These are phyloP conservation scores for Panthera leo DNA, from an alignment of 2,113 vertebrate species.

Conservation along the genomic window DNA sequence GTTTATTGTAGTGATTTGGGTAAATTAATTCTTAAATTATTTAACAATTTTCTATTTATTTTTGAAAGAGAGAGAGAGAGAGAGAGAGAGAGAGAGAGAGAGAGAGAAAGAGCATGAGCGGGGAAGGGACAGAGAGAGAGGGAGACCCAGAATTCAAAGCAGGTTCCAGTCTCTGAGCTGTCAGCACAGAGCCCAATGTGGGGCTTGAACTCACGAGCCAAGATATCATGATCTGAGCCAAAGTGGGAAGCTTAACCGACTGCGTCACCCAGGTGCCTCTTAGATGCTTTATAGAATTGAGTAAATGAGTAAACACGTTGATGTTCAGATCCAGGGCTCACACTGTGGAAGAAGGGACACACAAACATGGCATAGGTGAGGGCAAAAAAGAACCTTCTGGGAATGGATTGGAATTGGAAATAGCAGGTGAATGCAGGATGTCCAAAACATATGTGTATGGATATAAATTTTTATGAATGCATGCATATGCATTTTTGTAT, in stretches of 20 bases:
- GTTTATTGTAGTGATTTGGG: neutral
- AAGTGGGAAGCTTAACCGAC: too few relatives aligned
- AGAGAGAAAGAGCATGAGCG: too few relatives aligned
- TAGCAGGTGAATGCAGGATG: neutral
- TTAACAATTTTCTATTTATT: neutral
- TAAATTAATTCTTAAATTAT: neutral
- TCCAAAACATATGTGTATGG: neutral
- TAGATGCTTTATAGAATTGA: neutral
- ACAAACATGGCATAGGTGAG: neutral
- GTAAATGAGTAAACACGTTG: neutral
- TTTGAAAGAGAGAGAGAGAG: too few relatives aligned
- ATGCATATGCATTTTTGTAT: neutral
- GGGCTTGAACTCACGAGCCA: too few relatives aligned
- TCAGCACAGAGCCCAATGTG: too few relatives aligned
- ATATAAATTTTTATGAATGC: neutral
- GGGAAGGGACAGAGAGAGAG: too few relatives aligned
- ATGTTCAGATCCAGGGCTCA: neutral
- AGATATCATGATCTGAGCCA: too few relatives aligned
- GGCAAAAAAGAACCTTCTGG: neutral
- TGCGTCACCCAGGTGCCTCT: neutral
- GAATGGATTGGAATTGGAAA: neutral
- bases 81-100: too few relatives aligned
- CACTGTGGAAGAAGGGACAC: neutral
- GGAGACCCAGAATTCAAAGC: too few relatives aligned
- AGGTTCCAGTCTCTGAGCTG: too few relatives aligned